Base-by-base conservation (phyloP, 2,797 vertebrate genomes). In the Helicolenus hilgendorfi region DNA sequence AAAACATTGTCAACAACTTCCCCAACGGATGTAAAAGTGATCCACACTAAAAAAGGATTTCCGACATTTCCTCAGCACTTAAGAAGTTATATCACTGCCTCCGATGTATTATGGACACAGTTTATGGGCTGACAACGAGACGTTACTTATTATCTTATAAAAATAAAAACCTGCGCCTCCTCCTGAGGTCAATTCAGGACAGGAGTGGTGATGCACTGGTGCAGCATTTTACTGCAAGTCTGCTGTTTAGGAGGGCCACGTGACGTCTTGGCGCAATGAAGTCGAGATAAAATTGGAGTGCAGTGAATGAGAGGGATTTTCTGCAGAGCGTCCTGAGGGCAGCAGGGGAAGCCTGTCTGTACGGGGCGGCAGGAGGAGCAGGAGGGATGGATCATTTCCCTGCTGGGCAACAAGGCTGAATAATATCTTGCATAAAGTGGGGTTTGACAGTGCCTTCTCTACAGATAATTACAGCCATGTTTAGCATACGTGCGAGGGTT, bases 181-280 rank as follows among this genome's bases (percentile, higher is more conserved):
- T 62, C 20, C 31, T 22, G 15, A 63, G 77, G 72, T 79, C 63
- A 79, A 9, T 15, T 62, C 58, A 83, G 71, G 70, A 91, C 33
- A 80, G 60, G 45, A 9, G 70, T 4, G 20, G 26, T 56, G 72
- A 82, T 84, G 77, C 72, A 80, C 53, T 36, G 67, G 81, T 85
- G 77, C 84, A 88, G 82, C 68, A 65, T 86, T 89, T 91, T 79
- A 59, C 69, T 88, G 89, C 86, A 89, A 87, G 76, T 73, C 45
- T 76, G 85, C 81, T 41, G 63, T 58, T 89, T 79, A 71, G 74
- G 27, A 79, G 82, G 79, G 65, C 85, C 92, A 89, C 29, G 92
- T 93, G 90, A 94, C 7, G 31, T 64, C 53, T 88, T 84, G 84
- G 84, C 41, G 82, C 86, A 88, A 83, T 79, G 72, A 81, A 86